These are phyloP conservation scores for Hippopotamyrus pictus DNA, from an alignment of 2,797 vertebrate species.

Conservation along the genomic window DNA sequence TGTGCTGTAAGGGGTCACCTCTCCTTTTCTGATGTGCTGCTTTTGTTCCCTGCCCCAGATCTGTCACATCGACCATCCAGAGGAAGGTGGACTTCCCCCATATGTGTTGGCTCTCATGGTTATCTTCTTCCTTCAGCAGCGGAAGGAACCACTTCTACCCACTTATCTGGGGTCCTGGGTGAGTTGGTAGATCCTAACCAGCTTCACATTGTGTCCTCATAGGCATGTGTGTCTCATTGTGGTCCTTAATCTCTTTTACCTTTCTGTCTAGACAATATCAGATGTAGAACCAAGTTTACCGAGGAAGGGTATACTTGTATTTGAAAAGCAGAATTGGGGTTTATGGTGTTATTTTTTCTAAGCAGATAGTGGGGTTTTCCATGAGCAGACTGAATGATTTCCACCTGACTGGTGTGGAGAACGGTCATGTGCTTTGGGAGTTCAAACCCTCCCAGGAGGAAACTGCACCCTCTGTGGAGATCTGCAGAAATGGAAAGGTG, in stretches of 20 bases:
- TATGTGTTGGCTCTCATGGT: conserved; percentile 84
- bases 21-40: neutral
- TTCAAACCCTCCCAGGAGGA: conserved; percentile 52
- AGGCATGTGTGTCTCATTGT: neutral
- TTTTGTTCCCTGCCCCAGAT: conserved; percentile 57
- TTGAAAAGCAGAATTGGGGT: neutral
- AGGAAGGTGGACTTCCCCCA: conserved; percentile 84
- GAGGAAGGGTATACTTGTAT: neutral
- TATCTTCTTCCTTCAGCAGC: conserved; percentile 87
- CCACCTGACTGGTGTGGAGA: conserved; percentile 65
- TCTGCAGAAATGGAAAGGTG: conserved; percentile 69
- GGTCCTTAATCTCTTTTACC: neutral
- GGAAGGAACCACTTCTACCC: conserved; percentile 77
- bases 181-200: neutral
- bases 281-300: neutral
- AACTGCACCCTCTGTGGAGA: conserved; percentile 46
- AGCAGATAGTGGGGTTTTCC: conserved; percentile 75
- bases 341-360: neutral
- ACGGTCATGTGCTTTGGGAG: conserved; percentile 69
- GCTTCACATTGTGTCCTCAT: neutral
- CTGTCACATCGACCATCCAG: conserved; percentile 77
- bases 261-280: neutral
- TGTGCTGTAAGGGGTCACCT: no score
- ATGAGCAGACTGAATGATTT: conserved; percentile 69
- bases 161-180: conserved; percentile 55